Conservation (phyloP, 2,888 invertebrate genomes). For the Prenolepis imparis region DNA sequence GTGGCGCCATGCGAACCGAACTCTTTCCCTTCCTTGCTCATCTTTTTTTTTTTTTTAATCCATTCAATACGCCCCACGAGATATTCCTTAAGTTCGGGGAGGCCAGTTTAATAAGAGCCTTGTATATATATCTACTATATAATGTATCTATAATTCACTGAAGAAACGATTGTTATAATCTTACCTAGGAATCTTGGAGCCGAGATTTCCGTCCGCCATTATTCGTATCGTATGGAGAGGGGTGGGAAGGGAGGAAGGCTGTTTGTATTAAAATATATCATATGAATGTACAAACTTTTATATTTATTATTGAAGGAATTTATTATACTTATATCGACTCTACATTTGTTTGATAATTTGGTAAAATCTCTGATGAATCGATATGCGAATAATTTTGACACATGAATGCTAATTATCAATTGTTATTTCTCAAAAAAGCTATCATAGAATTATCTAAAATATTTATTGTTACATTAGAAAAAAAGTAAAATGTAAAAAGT, state of each 20-base stretch:
- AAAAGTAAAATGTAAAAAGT: neutral
- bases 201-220: slow-evolving; percentile 19
- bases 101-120: slow-evolving; percentile 72
- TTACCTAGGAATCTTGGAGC: slow-evolving; percentile 71
- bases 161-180: slow-evolving; percentile 74
- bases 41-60: slow-evolving; percentile 53
- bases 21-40: slow-evolving; percentile 64
- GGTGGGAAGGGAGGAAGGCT: too few relatives aligned
- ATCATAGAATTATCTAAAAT: neutral
- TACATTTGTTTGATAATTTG: neutral
- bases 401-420: neutral
- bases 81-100: slow-evolving; percentile 59
- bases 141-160: slow-evolving; percentile 74
- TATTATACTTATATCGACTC: slow-evolving; percentile 10
- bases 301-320: neutral
- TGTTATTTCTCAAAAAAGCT: neutral
- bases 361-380: slow-evolving; percentile 3
- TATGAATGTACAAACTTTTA: neutral
- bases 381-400: slow-evolving; percentile 7
- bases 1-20: slow-evolving; percentile 77
- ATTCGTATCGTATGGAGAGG: neutral
- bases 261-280: neutral
- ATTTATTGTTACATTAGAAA: neutral
- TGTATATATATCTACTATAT: slow-evolving; percentile 28
- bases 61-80: slow-evolving; percentile 61